These are phyloP conservation scores for Apodemia zela DNA, from an alignment of 2,888 invertebrate species.

Conservation along the genomic window DNA sequence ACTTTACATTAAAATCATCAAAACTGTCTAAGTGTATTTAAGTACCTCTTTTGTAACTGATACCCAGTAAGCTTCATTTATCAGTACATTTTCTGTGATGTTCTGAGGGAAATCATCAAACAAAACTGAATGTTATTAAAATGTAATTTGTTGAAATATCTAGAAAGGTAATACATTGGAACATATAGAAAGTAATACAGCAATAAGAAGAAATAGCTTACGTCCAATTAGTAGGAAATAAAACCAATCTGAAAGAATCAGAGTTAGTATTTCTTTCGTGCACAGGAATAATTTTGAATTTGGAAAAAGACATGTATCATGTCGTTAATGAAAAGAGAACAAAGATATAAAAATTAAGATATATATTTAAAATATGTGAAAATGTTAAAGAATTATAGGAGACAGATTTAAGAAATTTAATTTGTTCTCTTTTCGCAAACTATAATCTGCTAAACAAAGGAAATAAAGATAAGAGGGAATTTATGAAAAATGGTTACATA, in stretches of 20 bases:
- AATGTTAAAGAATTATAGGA: not conserved
- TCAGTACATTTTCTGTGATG: slow-evolving; percentile 96
- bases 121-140: slow-evolving; percentile 75
- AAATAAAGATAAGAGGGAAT: slow-evolving; percentile 28
- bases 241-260: slow-evolving; percentile 70
- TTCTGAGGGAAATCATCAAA: slow-evolving; percentile 90
- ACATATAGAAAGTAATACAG: slow-evolving; percentile 26
- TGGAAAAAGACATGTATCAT: slow-evolving; percentile 43
- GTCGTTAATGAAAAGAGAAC: slow-evolving; percentile 39
- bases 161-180: slow-evolving; percentile 17
- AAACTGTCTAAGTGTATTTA: slow-evolving; percentile 84
- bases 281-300: slow-evolving; percentile 55
- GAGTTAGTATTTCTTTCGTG: slow-evolving; percentile 52
- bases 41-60: slow-evolving; percentile 94
- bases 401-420: not conserved
- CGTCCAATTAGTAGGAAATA: slow-evolving; percentile 64
- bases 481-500: slow-evolving; percentile 63
- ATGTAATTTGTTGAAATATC: slow-evolving; percentile 43
- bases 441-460: slow-evolving; percentile 2
- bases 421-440: slow-evolving; percentile 18
- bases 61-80: slow-evolving; percentile 97
- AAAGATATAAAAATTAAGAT: slow-evolving; percentile 27
- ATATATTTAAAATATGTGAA: slow-evolving; percentile 28
- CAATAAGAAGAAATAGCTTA: slow-evolving; percentile 58
- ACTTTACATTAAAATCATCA: slow-evolving; percentile 79